A percentile compares a stretch with the other conserved stretches of the same genome.
These are phyloP conservation scores for Sebastes jordani DNA, from an alignment of 2,797 vertebrate species.

Conservation along the genomic window DNA sequence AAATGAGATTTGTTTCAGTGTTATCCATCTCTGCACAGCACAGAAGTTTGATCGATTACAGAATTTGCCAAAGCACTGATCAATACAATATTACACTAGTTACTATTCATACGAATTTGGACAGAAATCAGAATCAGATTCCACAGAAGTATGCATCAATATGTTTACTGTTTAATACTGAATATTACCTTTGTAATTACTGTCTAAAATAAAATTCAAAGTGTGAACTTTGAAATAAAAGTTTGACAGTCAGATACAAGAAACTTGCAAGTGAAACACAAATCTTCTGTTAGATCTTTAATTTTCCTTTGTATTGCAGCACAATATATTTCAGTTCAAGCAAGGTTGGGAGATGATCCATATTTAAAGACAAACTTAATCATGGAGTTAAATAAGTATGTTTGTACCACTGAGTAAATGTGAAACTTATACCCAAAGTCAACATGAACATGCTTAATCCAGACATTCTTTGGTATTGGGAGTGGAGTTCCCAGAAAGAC, in stretches of 20 bases:
- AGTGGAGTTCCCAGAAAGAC: background rate
- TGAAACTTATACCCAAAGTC: background rate
- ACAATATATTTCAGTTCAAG: background rate
- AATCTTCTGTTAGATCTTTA: slow-evolving; percentile 21
- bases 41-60: background rate
- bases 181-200: background rate
- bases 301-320: slow-evolving; percentile 30
- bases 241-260: background rate
- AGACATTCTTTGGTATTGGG: background rate
- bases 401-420: background rate
- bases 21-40: background rate
- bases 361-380: slow-evolving; percentile 1
- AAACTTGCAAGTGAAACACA: slow-evolving; percentile 3
- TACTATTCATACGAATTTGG: background rate
- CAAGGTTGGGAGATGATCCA: background rate
- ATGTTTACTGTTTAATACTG: background rate
- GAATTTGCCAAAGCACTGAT: background rate
- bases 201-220: background rate
- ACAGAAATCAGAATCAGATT: background rate
- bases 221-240: background rate
- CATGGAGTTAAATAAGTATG: background rate
- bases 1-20: background rate
- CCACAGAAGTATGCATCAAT: background rate
- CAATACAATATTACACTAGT: background rate
- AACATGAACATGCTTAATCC: background rate